Evolutionary conservation across 2,797 vertebrate genomes (phyloP).

Genomic region (Leptatherina wallacei): DNA sequence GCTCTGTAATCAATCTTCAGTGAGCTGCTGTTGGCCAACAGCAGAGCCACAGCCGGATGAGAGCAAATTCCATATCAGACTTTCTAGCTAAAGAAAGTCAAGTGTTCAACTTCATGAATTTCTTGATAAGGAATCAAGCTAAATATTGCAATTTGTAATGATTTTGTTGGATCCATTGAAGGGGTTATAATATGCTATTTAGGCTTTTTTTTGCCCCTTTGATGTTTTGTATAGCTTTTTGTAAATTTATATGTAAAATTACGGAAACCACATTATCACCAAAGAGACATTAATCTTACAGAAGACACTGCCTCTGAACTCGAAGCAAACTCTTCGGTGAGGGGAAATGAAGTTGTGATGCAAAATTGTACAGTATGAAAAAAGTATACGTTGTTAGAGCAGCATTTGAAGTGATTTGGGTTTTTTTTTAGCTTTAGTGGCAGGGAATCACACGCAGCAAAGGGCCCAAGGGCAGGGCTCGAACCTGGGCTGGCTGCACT

Average conservation of each 20-base stretch:
- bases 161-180: not conserved
- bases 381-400: not conserved
- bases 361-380: not conserved
- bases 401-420: not conserved
- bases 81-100: conserved; percentile 27
- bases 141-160: not conserved
- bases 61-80: conserved; percentile 45
- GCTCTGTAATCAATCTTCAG: conserved; percentile 71
- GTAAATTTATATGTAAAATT: not conserved
- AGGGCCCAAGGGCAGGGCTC: too few species aligned
- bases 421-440: too few species aligned
- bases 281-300: not conserved
- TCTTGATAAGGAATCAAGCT: conserved; percentile 22
- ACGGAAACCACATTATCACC: not conserved
- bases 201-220: not conserved
- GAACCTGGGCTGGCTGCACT: too few species aligned
- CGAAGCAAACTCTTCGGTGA: not conserved
- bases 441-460: too few species aligned
- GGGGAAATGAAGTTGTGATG: not conserved
- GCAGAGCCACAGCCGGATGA: conserved; percentile 49
- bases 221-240: not conserved
- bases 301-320: not conserved
- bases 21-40: conserved; percentile 49
- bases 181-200: not conserved
- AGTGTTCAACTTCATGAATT: not conserved